phyloP scores from a whole-genome alignment of 2,113 vertebrate genomes.

The Desmodus rotundus region DNA sequence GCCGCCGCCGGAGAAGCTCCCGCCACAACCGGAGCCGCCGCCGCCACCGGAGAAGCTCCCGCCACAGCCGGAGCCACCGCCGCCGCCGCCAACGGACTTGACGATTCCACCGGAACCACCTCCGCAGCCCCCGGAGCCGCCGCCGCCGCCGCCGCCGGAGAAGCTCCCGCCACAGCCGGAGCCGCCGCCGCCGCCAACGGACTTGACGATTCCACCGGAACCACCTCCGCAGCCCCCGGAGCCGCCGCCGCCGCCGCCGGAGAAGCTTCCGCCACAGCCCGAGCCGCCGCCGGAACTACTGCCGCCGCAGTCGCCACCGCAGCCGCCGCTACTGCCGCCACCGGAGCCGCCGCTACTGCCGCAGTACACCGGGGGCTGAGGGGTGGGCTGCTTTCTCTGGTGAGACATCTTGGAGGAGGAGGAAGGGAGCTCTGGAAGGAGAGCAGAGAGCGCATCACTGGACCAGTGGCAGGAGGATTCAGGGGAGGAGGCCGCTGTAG shows the following conservation, averaged over 20 bases:
- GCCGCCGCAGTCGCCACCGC: no score
- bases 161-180: neutral
- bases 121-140: neutral
- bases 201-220: no score
- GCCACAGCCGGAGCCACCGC: neutral
- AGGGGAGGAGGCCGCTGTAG: neutral
- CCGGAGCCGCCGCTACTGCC: neutral
- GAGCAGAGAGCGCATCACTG: neutral
- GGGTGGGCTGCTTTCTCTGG: conserved; percentile 71
- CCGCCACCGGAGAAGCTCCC: no score
- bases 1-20: neutral
- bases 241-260: neutral
- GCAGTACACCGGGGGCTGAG: conserved; percentile 34
- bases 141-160: neutral
- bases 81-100: no score
- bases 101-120: no score
- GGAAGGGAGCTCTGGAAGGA: neutral
- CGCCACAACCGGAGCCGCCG: neutral
- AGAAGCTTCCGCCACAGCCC: neutral
- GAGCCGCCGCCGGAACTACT: neutral
- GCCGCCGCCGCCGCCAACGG: neutral
- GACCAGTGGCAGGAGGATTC: neutral
- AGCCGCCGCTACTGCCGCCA: neutral
- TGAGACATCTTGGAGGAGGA: conserved; percentile 57
- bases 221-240: neutral